Conservation (phyloP, 2,888 invertebrate species). For the Chrysotoxum bicinctum region DNA sequence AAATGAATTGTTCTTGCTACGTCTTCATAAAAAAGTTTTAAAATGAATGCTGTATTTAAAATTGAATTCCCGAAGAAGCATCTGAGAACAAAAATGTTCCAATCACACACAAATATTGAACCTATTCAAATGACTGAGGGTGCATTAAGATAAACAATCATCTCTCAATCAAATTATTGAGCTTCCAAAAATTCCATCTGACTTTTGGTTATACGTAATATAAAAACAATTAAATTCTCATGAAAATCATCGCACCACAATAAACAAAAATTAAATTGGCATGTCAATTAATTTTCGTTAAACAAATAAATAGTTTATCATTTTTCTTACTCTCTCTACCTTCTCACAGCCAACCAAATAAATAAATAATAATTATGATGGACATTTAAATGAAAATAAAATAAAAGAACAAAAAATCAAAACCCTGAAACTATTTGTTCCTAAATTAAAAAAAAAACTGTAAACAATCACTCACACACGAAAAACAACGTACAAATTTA, state of each 20-base stretch:
- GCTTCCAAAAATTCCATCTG: neutral
- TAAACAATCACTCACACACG: neutral
- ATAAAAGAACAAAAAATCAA: neutral
- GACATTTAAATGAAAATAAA: neutral
- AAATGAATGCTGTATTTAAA: too few relatives aligned
- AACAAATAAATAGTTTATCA: constrained; percentile 3
- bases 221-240: neutral
- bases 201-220: neutral
- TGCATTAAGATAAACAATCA: neutral
- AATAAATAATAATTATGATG: constrained; percentile 11
- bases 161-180: neutral
- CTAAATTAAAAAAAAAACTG: neutral
- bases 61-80: too few relatives aligned
- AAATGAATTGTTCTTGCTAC: too few relatives aligned
- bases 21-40: too few relatives aligned
- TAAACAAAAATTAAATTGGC: constrained; percentile 2
- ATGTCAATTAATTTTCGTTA: constrained; percentile 17
- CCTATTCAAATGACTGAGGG: neutral
- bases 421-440: neutral
- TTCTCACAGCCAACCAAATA: neutral
- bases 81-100: neutral
- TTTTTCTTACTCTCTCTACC: neutral
- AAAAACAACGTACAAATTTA: constrained; percentile 12
- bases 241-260: neutral
- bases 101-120: neutral